Base-by-base conservation (phyloP, 2,113 vertebrate species). In the Herpetotheres cachinnans region DNA sequence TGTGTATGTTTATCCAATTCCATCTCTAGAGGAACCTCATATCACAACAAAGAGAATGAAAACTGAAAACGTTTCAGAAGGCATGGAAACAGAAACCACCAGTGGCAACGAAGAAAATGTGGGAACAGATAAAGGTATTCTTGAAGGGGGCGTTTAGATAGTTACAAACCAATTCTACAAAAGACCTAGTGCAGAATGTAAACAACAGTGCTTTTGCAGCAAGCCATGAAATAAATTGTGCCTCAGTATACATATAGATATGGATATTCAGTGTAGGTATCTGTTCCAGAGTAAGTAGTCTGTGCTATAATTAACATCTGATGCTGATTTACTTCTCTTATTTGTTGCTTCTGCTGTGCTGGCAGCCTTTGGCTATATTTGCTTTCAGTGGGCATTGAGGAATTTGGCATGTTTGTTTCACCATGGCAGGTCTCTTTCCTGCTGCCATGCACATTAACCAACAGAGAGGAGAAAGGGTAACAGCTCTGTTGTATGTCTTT, bases 21-120 rank as follows among this genome's bases (percentile, higher is more conserved):
- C 32, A 58, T 62, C 50, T 92, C 20, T 80, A 98, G 98, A 77
- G 69, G 97, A 97, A 69, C 55, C 79, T 62, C 66, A 21, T 19
- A 66, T 72, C 29, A 95, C 90, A 91, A 92, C 54, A 83, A 98
- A 98, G 95, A 98, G 81, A 91, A 82, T 73, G 42, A 98, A 96
- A 92, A 47, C 86, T 20, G 79, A 85, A 59, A 93, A 42, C 30
- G 34, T 81, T 49, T 52, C 95, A 13, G 93, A 94, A 72, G 96
- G 93, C 1, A 5, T 74, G 71, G 96, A 97, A 66, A 61, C 44
- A 4, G 96, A 95, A 90, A 49, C 78, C 2, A 71, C 91, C 16
- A 76, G 81, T 40, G 73, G 58, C 42, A 81, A 88, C 0, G 92
- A 96, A 97, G 98, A 97, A 82, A 77, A 58, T 7, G 83, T 84